A percentile compares a stretch with the other conserved stretches of the same genome.
Evolutionary conservation across 2,113 vertebrate genomes (phyloP).

Genomic region (Mastomys coucha): DNA sequence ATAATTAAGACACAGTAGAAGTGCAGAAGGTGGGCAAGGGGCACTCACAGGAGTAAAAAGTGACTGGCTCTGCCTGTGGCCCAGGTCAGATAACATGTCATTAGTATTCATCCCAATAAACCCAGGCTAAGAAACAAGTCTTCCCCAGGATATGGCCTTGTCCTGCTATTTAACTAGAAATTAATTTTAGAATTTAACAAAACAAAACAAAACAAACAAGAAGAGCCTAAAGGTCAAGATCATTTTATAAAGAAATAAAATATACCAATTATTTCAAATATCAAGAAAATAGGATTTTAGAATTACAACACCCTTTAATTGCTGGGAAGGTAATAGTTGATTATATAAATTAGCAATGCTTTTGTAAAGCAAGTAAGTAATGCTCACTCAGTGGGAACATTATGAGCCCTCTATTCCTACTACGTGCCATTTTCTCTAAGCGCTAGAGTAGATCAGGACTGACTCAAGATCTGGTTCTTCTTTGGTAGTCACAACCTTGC

Average conservation of each 20-base stretch:
- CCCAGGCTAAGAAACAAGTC: background rate
- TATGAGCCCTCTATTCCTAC: background rate
- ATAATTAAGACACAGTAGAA: background rate
- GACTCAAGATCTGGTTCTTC: background rate
- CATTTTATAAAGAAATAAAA: background rate
- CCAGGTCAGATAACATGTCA: background rate
- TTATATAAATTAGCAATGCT: background rate
- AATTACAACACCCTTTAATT: background rate
- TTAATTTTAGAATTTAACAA: constrained; percentile 19
- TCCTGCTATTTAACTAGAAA: background rate
- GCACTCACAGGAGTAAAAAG: background rate
- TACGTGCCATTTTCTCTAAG: background rate
- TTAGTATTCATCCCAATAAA: background rate
- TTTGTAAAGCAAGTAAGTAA: background rate
- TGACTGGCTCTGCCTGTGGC: background rate
- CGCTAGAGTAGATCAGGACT: background rate
- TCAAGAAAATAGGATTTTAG: background rate
- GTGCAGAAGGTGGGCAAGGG: background rate
- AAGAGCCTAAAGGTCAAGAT: background rate
- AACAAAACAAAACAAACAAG: background rate
- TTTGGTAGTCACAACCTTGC: background rate
- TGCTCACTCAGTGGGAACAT: background rate
- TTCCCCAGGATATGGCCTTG: background rate
- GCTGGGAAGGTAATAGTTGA: background rate
- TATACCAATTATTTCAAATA: background rate